Conservation (phyloP, 1,140 invertebrate species). For the Polyergus mexicanus region DNA sequence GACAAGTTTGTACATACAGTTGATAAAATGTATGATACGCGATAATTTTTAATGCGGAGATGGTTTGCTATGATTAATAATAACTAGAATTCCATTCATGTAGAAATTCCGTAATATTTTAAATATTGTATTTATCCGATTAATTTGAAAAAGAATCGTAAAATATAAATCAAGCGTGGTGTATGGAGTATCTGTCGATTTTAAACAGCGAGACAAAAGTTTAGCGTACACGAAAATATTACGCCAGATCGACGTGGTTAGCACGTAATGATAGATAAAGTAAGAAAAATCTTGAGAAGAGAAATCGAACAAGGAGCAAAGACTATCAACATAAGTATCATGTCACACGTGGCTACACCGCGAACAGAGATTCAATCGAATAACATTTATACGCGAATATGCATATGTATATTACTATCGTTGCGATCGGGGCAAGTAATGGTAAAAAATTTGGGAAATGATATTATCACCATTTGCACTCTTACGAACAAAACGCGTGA, state of each 20-base stretch:
- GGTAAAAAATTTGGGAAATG: too few species aligned
- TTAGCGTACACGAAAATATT: neutral
- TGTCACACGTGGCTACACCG: neutral
- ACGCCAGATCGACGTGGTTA: neutral
- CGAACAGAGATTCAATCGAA: neutral
- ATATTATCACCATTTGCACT: constrained; percentile 15
- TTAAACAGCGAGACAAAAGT: neutral
- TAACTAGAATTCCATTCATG: too few species aligned
- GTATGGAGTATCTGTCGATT: constrained; percentile 20
- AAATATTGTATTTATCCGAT: neutral
- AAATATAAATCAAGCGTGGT: neutral
- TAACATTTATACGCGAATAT: neutral
- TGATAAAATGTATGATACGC: too few species aligned
- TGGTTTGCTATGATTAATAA: too few species aligned
- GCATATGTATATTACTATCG: neutral
- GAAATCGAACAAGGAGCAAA: neutral
- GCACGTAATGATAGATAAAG: neutral
- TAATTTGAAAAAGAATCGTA: too few species aligned
- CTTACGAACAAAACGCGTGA: neutral
- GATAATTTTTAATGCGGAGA: neutral
- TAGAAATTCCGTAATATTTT: neutral
- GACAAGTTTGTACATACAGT: neutral
- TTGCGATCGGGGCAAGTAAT: neutral
- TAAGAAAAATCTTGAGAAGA: neutral
- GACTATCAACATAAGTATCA: neutral